A percentile compares a stretch with the other conserved stretches of the same genome.
Conservation (phyloP, 2,113 vertebrate species). For the Collichthys lucidus region DNA sequence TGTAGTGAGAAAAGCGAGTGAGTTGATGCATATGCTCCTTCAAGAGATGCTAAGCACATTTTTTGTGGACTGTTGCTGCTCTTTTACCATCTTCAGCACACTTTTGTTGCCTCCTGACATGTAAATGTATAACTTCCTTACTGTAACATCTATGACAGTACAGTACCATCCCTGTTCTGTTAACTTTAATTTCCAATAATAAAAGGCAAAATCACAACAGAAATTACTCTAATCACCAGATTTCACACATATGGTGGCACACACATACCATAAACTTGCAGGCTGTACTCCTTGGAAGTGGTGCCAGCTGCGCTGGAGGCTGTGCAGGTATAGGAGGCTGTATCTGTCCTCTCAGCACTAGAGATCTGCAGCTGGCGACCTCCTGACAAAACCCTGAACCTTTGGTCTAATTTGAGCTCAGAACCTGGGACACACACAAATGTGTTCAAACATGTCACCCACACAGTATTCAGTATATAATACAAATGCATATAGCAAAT, state of each 20-base stretch:
- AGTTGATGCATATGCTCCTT: conserved; percentile 1
- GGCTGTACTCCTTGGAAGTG: conserved; percentile 88
- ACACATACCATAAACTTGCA: conserved; percentile 91
- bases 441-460: not conserved
- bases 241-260: not conserved
- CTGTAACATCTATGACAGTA: no score
- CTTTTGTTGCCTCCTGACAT: not conserved
- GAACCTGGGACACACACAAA: conserved; percentile 79
- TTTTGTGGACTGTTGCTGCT: not conserved
- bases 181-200: not conserved
- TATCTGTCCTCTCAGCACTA: conserved; percentile 84
- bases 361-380: conserved; percentile 94
- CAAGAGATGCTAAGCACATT: not conserved
- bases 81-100: not conserved
- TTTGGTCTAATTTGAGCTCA: conserved; percentile 80
- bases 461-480: not conserved
- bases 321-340: conserved; percentile 89
- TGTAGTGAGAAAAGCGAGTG: conserved; percentile 68
- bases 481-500: not conserved
- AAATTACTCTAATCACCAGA: not conserved
- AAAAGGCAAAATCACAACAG: not conserved
- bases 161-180: not conserved
- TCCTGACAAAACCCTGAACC: conserved; percentile 89
- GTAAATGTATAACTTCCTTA: not conserved
- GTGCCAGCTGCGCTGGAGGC: conserved; percentile 90